These are phyloP conservation scores for Lasioglossum marginatum DNA, from an alignment of 2,888 invertebrate genomes.

Conservation along the genomic window DNA sequence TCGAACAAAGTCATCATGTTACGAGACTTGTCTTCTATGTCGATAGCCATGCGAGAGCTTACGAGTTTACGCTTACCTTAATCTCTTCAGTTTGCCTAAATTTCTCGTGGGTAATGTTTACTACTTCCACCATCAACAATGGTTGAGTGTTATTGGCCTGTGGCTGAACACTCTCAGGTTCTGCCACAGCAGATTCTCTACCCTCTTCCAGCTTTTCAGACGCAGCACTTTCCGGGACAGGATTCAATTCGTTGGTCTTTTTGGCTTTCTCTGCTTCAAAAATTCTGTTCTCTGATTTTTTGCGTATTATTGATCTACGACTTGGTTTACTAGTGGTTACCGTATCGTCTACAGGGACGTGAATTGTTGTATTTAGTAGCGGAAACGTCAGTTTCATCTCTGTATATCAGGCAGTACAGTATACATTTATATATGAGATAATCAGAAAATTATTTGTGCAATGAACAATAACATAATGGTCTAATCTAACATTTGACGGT, in stretches of 20 bases:
- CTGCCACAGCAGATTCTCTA: slow-evolving; percentile 36
- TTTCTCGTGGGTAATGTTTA: slow-evolving; percentile 95
- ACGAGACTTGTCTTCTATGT: not conserved
- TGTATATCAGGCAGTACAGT: slow-evolving; percentile 76
- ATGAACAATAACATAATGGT: not conserved
- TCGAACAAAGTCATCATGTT: no score
- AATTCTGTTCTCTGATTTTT: slow-evolving; percentile 70
- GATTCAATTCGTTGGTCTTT: slow-evolving; percentile 64
- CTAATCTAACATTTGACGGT: not conserved
- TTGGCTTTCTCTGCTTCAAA: slow-evolving; percentile 63
- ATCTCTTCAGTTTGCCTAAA: slow-evolving; percentile 97
- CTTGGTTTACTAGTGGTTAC: slow-evolving; percentile 85
- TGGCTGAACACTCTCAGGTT: slow-evolving; percentile 27
- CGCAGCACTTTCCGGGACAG: slow-evolving; percentile 55
- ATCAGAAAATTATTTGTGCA: not conserved
- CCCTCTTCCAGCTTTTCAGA: slow-evolving; percentile 54
- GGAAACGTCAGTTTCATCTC: slow-evolving; percentile 94
- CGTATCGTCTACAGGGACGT: slow-evolving; percentile 92
- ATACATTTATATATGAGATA: slow-evolving; percentile 41
- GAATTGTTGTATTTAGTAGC: slow-evolving; percentile 92
- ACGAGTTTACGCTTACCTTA: slow-evolving; percentile 86
- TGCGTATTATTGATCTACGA: slow-evolving; percentile 76
- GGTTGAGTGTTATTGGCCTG: slow-evolving; percentile 82
- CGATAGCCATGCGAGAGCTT: not conserved
- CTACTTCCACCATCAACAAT: slow-evolving; percentile 96